Evolutionary conservation across 2,888 invertebrate species (phyloP).

Genomic region (Erebia ligea): DNA sequence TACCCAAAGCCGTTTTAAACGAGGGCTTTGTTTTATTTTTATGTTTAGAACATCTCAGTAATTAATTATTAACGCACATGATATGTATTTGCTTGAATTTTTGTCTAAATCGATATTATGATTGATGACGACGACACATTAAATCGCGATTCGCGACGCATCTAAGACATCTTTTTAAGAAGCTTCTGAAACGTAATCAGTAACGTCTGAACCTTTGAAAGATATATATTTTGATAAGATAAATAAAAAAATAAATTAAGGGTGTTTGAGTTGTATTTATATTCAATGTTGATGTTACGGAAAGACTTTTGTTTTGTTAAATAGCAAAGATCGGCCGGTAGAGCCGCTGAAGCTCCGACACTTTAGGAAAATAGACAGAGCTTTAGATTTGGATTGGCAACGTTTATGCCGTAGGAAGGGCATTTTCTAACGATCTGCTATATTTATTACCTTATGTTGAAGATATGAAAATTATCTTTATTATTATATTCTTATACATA

Average conservation of each 20-base stretch:
- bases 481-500: background rate
- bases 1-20: constrained; percentile 17
- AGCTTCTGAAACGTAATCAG: constrained; percentile 52
- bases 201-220: constrained; percentile 40
- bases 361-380: constrained; percentile 70
- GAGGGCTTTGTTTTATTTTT: background rate
- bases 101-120: constrained; percentile 14
- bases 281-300: constrained; percentile 65
- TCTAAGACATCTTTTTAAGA: constrained; percentile 36
- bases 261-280: constrained; percentile 53
- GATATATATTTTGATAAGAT: constrained; percentile 51
- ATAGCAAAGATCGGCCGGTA: constrained; percentile 58
- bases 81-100: background rate
- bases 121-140: constrained; percentile 9
- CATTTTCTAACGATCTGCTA: too few relatives aligned
- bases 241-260: constrained; percentile 61
- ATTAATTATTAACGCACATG: too few relatives aligned
- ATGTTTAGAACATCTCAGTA: background rate
- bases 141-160: too few relatives aligned
- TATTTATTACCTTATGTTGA: background rate
- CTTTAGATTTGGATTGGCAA: constrained; percentile 53
- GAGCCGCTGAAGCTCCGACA: constrained; percentile 53
- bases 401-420: constrained; percentile 49
- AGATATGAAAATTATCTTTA: background rate
- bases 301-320: constrained; percentile 69